Evolutionary conservation across 2,888 invertebrate genomes (phyloP).

Genomic region (Drosophila ezoana): DNA sequence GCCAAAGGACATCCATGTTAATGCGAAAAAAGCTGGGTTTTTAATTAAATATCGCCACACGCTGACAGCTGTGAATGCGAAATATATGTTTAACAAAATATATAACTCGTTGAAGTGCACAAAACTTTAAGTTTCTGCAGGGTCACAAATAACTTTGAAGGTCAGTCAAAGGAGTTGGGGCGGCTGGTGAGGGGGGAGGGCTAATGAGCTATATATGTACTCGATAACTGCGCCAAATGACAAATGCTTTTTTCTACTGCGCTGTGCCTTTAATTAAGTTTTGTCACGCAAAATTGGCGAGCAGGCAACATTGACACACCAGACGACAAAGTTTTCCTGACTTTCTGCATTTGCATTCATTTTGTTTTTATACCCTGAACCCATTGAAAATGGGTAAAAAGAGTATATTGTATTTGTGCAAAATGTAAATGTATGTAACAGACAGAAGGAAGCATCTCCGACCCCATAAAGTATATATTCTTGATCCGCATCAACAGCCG

Average conservation of each 20-base stretch:
- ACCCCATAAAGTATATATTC: too few relatives aligned
- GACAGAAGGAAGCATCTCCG: too few relatives aligned
- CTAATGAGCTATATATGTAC: slow-evolving; percentile 14
- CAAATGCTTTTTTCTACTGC: slow-evolving; percentile 38
- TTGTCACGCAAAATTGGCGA: slow-evolving; percentile 58
- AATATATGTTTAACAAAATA: neutral
- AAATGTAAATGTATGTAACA: too few relatives aligned
- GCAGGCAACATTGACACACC: slow-evolving; percentile 36
- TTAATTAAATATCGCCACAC: slow-evolving; percentile 38
- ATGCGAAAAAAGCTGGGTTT: slow-evolving; percentile 15
- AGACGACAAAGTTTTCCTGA: slow-evolving; percentile 41
- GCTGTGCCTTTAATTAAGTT: slow-evolving; percentile 52
- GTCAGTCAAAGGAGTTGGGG: slow-evolving; percentile 15
- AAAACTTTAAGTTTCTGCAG: neutral
- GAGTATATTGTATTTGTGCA: too few relatives aligned
- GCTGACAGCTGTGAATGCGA: slow-evolving; percentile 10
- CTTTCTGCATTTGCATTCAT: slow-evolving; percentile 43
- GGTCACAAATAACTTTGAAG: slow-evolving; percentile 22
- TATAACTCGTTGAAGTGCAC: neutral
- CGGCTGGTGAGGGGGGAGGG: too few relatives aligned
- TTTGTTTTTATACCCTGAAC: too few relatives aligned
- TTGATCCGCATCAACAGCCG: too few relatives aligned
- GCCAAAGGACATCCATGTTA: slow-evolving; percentile 15
- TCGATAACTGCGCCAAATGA: slow-evolving; percentile 39
- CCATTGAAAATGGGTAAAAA: too few relatives aligned